phyloP scores from a whole-genome alignment of 2,888 invertebrate species.

The Hemithea aestivaria region DNA sequence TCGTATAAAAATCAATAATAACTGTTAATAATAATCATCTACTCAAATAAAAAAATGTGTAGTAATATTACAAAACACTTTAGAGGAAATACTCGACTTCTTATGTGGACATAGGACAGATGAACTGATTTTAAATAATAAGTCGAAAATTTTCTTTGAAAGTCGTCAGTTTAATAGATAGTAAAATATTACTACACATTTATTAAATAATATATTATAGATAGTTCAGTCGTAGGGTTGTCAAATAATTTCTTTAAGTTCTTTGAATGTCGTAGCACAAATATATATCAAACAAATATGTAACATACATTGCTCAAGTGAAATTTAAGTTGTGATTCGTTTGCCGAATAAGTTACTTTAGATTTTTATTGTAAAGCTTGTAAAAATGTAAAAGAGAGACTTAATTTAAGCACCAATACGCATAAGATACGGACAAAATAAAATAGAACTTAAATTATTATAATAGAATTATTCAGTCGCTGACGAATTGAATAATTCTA shows the following conservation, averaged over 20 bases:
- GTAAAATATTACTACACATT: too few species aligned
- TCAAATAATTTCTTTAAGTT: constrained; percentile 35
- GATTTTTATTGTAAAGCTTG: constrained; percentile 38
- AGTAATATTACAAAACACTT: too few species aligned
- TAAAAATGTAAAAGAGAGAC: constrained; percentile 38
- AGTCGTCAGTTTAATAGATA: too few species aligned
- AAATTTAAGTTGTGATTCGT: constrained; percentile 39
- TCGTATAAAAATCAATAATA: constrained; percentile 22
- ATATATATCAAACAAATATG: too few species aligned
- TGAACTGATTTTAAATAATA: too few species aligned
- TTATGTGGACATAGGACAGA: too few species aligned
- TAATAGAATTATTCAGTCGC: too few species aligned
- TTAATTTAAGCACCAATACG: constrained; percentile 37
- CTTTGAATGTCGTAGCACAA: constrained; percentile 47
- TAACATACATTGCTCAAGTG: constrained; percentile 53
- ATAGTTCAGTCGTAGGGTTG: constrained; percentile 23
- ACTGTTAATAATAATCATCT: constrained; percentile 22
- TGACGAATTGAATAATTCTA: too few species aligned
- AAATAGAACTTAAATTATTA: constrained; percentile 18
- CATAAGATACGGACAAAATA: constrained; percentile 23
- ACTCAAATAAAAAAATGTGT: too few species aligned
- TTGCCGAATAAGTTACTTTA: constrained; percentile 44
- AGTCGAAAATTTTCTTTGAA: too few species aligned
- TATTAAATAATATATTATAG: constrained; percentile 27
- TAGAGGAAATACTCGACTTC: too few species aligned